phyloP scores from a whole-genome alignment of 2,797 vertebrate species.

The Pagetopsis macropterus region DNA sequence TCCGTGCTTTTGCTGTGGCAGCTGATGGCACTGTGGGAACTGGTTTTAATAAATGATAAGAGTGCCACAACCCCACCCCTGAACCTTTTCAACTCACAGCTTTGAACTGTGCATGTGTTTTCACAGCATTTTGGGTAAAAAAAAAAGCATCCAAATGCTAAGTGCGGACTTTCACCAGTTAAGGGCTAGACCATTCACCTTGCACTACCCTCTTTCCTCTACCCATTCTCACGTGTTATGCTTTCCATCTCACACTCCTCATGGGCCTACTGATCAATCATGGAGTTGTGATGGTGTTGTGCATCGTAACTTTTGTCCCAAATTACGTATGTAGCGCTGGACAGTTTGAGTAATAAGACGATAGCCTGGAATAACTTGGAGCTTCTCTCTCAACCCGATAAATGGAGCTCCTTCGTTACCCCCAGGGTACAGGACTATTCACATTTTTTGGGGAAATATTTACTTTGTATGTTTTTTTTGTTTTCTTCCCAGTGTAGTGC shows the following conservation, averaged over 20 bases:
- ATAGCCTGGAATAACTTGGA: constrained; percentile 46
- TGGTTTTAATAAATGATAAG: constrained; percentile 40
- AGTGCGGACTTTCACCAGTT: constrained; percentile 55
- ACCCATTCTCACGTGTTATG: constrained; percentile 28
- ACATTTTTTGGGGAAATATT: constrained; percentile 63
- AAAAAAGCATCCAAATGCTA: constrained; percentile 40
- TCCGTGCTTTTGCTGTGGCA: constrained; percentile 68
- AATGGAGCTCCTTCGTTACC: constrained; percentile 39
- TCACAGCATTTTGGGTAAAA: constrained; percentile 43
- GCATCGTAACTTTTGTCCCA: constrained; percentile 60
- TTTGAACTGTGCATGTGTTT: constrained; percentile 64
- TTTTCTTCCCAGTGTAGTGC: constrained; percentile 54
- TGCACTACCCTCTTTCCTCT: constrained; percentile 54
- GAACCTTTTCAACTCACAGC: constrained; percentile 42
- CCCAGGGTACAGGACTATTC: constrained; percentile 75
- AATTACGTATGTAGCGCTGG: constrained; percentile 76
- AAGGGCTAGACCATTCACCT: constrained; percentile 77
- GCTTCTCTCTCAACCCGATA: constrained; percentile 47
- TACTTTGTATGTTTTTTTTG: constrained; percentile 56
- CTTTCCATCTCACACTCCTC: constrained; percentile 49
- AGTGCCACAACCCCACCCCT: constrained; percentile 27
- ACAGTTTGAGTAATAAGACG: constrained; percentile 49
- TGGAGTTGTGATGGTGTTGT: constrained; percentile 53
- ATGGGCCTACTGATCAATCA: constrained; percentile 77
- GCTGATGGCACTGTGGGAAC: constrained; percentile 48